Evolutionary conservation across 2,797 vertebrate species (phyloP), one percentile per base, ranked within the genome.

Genomic region (Alectoris magna): DNA sequence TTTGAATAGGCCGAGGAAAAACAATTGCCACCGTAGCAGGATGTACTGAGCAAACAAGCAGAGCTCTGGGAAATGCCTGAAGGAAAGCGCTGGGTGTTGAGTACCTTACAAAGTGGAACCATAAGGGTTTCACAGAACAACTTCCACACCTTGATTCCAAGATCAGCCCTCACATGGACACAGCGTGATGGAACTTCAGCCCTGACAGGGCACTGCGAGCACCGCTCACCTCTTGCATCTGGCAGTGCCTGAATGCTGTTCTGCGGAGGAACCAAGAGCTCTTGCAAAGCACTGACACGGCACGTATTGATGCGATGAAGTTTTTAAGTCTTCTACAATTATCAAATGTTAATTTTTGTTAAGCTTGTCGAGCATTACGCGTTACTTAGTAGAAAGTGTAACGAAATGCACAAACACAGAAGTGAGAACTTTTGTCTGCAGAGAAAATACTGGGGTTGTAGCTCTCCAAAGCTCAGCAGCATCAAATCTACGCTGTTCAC

Each of bases 231-330:
- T 43, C 58, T 24, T 34, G 26, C 49, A 24, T 11, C 51, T 9
- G n/a, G n/a, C 5, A 55, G 64, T 41, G 43, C 27, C 39, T 22
- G 34, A 49, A 44, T 2, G 18, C 2, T 26, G 41, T 10, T 71
- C 4, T 36, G 41, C 63, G 60, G 38, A 29, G 55, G 31, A 73
- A 46, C 17, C 6, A 2, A 34, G 26, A 53, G 38, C 58, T 62
- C 44, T 15, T 14, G 75, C 49, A 76, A 60, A 87, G 41, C 41
- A 21, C 15, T 74, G n/a, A 49, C 24, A 23, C 0, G 0, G 16
- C 73, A 27, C 0, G 3, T 0, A 2, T 1, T 4, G 14, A 69
- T 36, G 31, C 0, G 0, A n/a, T n/a, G 24, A 49, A 14, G 5
- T 6, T 13, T 46, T 2, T 4, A n/a, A 48, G 31, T 58, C 68